Base-by-base conservation (phyloP, 2,888 invertebrate species). In the Atethmia centrago region DNA sequence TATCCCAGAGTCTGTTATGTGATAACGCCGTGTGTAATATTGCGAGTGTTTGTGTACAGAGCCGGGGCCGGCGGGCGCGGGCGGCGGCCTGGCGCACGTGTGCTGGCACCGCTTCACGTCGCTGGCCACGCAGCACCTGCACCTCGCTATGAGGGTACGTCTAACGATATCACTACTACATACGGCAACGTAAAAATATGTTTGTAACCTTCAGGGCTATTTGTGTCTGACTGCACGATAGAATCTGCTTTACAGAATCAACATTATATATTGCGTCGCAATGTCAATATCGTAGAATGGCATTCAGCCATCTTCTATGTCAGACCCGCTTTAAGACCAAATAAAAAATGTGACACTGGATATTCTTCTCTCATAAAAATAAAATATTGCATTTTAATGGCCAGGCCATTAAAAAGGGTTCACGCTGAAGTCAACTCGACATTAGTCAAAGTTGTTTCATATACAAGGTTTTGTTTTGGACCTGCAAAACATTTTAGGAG, bases 21-120 rank as follows among this genome's bases (percentile, higher is more conserved):
- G 42, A 3, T 21, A 8, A 5, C 25, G 21, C 1, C 1, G 12
- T 12, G 1, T 12, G n/a, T 40, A 40, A 40, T 36, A n/a, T 25
- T 19, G 1, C 12, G 3, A 21, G 3, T 40, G 12, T n/a, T 2
- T 36, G 9, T 16, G 45, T 0, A 3, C 75, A 88, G 89, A 88
- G 19, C 47, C 71, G 21, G 7, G 75, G 8, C 45, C 53, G 55
- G 25, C 78, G n/a, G 12, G 74, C n/a, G 71, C 85, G 40, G 98
- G 97, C 92, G 98, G 98, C 88, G 98, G 98, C 51, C 97, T 99
- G 65, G 98, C 99, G 85, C 99, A 99, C 94, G 99, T 99, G 83
- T 99, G 99, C 94, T 99, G 99, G 99, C 99, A 99, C 95, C 97
- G 99, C 91, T 99, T 98, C 93, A 98, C 99, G 40, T 98, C 98